A percentile compares a stretch with the other conserved stretches of the same genome.
Evolutionary conservation across 1,140 invertebrate species (phyloP).

Genomic region (Apolygus lucorum): DNA sequence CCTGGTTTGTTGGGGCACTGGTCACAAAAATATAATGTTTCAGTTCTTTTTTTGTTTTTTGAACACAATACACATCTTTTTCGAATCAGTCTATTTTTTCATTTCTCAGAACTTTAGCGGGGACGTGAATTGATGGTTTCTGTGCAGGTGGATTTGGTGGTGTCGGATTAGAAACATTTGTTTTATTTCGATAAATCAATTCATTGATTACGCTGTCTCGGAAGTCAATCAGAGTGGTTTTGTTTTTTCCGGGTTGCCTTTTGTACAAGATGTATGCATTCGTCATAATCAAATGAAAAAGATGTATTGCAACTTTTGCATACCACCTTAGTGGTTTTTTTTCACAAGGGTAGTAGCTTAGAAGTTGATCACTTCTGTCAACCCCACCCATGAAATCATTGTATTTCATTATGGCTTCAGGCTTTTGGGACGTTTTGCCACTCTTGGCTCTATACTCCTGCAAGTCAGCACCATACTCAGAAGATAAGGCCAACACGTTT

Average conservation of each 20-base stretch:
- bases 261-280: constrained; percentile 19
- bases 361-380: constrained; percentile 28
- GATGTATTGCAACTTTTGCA: constrained; percentile 28
- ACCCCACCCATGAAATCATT: constrained; percentile 30
- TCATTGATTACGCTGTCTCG: constrained; percentile 13
- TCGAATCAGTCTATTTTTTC: constrained; percentile 7
- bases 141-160: background rate
- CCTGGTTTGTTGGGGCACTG: constrained; percentile 16
- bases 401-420: constrained; percentile 27
- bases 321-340: constrained; percentile 30
- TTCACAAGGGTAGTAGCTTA: constrained; percentile 27
- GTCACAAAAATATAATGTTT: constrained; percentile 17
- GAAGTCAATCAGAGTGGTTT: constrained; percentile 10
- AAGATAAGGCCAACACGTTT: constrained; percentile 13
- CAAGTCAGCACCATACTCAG: constrained; percentile 16
- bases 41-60: constrained; percentile 14
- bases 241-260: constrained; percentile 14
- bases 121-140: constrained; percentile 15
- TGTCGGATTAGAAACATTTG: constrained; percentile 5
- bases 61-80: constrained; percentile 15
- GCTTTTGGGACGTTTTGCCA: constrained; percentile 20
- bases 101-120: constrained; percentile 15
- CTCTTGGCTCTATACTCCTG: constrained; percentile 6
- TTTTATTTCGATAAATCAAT: constrained; percentile 16
- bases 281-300: constrained; percentile 25